Percentiles rank a stretch among this genome's conserved stretches.
These are phyloP conservation scores for Lutjanus argentimaculatus DNA, from an alignment of 2,797 vertebrate genomes.

Conservation along the genomic window DNA sequence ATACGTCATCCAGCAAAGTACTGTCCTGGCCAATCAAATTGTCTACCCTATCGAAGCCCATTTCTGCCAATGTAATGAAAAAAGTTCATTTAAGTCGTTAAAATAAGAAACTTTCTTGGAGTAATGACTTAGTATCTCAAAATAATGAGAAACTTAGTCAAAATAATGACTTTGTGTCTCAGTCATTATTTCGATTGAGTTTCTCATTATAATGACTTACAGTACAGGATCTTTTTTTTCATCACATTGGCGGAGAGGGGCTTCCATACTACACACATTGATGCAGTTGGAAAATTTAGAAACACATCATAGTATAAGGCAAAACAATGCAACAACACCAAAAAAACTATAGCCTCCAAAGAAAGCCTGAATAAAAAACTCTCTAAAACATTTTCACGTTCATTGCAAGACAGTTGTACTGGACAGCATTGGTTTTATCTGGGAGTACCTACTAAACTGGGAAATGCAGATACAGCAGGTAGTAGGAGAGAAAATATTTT, in stretches of 20 bases:
- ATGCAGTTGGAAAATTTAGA: background rate
- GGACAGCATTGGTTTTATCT: background rate
- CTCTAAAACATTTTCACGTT: background rate
- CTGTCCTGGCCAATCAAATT: background rate
- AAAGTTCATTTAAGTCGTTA: no score
- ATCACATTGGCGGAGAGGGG: no score
- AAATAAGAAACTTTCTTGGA: no score
- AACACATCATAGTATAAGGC: background rate
- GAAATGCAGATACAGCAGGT: background rate
- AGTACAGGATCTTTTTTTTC: no score
- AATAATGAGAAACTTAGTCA: no score
- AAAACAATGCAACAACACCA: background rate
- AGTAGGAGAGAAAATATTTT: constrained; percentile 3
- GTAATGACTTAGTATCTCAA: no score
- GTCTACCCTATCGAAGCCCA: background rate
- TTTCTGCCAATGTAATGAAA: no score
- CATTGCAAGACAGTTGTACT: background rate
- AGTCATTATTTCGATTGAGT: no score
- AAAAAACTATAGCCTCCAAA: no score
- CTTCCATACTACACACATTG: background rate
- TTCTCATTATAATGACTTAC: no score
- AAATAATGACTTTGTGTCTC: no score
- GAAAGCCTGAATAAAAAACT: no score
- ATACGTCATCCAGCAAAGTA: background rate
- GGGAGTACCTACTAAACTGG: background rate